Evolutionary conservation across 2,888 invertebrate species (phyloP).

Genomic region (Keiferia lycopersicella): DNA sequence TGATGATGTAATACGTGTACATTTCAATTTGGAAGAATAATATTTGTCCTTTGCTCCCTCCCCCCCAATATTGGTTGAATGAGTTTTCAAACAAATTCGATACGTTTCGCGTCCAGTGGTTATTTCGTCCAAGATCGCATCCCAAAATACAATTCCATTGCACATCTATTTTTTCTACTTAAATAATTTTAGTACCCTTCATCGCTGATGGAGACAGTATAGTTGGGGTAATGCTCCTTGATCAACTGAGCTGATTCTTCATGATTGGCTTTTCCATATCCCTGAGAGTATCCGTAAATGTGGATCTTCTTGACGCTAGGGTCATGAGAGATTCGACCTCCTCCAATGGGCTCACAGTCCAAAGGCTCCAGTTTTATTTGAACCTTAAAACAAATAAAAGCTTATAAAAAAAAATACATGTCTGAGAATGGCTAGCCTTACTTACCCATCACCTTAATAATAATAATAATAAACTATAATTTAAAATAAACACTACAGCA

Average conservation of each 20-base stretch:
- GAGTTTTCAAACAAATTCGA: too few relatives aligned
- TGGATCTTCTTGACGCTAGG: constrained; percentile 88
- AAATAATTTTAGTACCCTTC: constrained; percentile 86
- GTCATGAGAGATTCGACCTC: constrained; percentile 94
- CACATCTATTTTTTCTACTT: neutral
- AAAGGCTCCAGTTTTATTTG: constrained; percentile 72
- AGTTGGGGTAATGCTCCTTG: constrained; percentile 87
- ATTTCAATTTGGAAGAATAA: too few relatives aligned
- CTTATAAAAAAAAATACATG: neutral
- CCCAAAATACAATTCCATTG: constrained; percentile 9
- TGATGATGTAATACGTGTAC: too few relatives aligned
- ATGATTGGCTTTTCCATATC: constrained; percentile 96
- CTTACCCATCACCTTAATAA: too few relatives aligned
- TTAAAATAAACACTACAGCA: neutral
- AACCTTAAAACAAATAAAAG: constrained; percentile 43
- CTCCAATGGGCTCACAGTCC: constrained; percentile 93
- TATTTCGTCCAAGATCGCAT: too few relatives aligned
- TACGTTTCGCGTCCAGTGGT: too few relatives aligned
- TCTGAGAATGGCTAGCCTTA: neutral
- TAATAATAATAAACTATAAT: too few relatives aligned
- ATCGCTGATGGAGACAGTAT: constrained; percentile 90
- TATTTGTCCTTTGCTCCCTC: too few relatives aligned
- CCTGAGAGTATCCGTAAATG: constrained; percentile 96
- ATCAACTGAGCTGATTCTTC: constrained; percentile 87
- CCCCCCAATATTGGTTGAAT: too few relatives aligned